Evolutionary conservation across 1,140 invertebrate species (phyloP).

Genomic region (Phymastichus coffea): DNA sequence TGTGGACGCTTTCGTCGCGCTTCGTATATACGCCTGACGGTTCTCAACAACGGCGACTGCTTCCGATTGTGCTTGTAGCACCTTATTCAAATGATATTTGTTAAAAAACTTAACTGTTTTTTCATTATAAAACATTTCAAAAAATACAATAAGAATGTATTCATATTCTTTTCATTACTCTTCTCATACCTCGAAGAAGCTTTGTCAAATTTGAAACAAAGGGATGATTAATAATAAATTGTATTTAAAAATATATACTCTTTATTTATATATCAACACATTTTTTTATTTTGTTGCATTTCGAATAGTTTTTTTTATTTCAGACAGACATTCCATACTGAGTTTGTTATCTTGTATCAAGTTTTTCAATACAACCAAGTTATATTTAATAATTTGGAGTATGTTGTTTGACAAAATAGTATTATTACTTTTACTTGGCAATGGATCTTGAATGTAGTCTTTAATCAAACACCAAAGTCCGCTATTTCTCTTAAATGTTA

Average conservation of each 20-base stretch:
- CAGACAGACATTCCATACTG: slow-evolving; percentile 37
- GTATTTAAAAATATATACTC: not conserved
- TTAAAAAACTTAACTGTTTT: too few species aligned
- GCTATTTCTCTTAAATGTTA: slow-evolving; percentile 35
- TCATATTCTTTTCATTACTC: not conserved
- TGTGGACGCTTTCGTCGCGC: slow-evolving; percentile 7
- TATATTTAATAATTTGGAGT: slow-evolving; percentile 40
- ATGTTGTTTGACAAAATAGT: slow-evolving; percentile 23
- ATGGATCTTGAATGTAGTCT: slow-evolving; percentile 38
- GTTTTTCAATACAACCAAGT: slow-evolving; percentile 33
- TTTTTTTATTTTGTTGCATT: slow-evolving; percentile 36
- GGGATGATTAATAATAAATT: not conserved
- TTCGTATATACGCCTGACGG: too few species aligned
- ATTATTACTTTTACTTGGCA: slow-evolving; percentile 25
- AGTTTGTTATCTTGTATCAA: slow-evolving; percentile 33
- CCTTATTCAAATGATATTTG: too few species aligned
- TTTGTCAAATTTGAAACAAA: too few species aligned
- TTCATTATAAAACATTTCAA: not conserved
- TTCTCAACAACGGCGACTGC: too few species aligned
- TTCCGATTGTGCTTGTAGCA: too few species aligned
- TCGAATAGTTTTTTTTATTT: slow-evolving; percentile 42
- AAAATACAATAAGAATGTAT: not conserved
- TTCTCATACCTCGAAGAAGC: not conserved
- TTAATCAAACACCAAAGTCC: slow-evolving; percentile 46
- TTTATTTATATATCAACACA: slow-evolving; percentile 17